phyloP scores from a whole-genome alignment of 53 echinoderm and acorn worm species.

The Astropecten irregularis region DNA sequence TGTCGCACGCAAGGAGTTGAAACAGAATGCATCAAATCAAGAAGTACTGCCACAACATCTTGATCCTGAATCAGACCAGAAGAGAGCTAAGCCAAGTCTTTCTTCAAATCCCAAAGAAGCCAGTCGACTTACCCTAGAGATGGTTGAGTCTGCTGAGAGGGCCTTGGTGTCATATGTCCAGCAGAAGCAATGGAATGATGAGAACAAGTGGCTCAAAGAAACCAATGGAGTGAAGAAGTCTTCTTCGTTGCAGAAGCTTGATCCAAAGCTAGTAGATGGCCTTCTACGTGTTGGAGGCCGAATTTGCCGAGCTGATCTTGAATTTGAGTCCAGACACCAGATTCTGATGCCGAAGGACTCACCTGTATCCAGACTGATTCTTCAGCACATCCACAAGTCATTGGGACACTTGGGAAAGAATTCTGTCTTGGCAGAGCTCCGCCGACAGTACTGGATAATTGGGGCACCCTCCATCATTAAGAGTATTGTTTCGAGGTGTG shows the following conservation, averaged over 20 bases:
- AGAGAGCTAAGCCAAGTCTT: neutral
- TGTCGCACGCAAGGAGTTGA: conserved; percentile 5
- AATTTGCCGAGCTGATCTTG: conserved; percentile 14
- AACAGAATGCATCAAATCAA: neutral
- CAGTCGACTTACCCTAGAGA: conserved; percentile 15
- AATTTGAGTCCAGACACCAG: conserved; percentile 31
- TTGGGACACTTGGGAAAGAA: conserved; percentile 55
- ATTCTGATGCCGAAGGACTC: conserved; percentile 31
- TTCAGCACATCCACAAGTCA: conserved; percentile 39
- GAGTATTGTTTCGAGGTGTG: conserved; percentile 27
- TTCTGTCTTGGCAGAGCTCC: conserved; percentile 24
- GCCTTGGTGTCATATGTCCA: conserved; percentile 24
- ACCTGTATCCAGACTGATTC: conserved; percentile 33
- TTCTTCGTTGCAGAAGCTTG: conserved; percentile 8
- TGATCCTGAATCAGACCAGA: conserved; percentile 10
- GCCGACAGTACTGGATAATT: conserved; percentile 54
- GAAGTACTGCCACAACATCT: neutral
- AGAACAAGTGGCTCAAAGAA: neutral
- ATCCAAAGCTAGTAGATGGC: conserved; percentile 11
- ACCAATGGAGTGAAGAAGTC: conserved; percentile 11
- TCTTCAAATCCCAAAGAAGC: neutral
- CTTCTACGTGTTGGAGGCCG: conserved; percentile 45
- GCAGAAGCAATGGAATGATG: conserved; percentile 29
- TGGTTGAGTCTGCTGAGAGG: conserved; percentile 11
- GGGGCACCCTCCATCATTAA: conserved; percentile 25